Base-by-base conservation (phyloP, 1,140 invertebrate genomes). In the Hylyphantes graminicola region DNA sequence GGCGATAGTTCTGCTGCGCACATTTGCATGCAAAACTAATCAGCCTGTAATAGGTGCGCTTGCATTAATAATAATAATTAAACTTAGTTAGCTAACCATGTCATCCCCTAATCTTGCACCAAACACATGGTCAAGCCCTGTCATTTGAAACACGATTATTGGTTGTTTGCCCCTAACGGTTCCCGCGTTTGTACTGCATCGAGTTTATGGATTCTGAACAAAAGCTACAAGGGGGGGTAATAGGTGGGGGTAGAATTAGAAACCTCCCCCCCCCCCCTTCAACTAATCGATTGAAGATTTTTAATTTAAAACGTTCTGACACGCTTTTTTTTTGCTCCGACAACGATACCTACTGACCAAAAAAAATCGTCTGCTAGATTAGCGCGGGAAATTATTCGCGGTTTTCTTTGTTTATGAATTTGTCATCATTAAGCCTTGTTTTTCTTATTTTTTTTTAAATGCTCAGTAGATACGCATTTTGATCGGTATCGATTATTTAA, bases 401-500 rank as follows among this genome's bases (percentile, higher is more conserved):
- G 63, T 73, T 81, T 63, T 74, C 59, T 73, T 81, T 81, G 79
- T 83, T 83, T 83, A 59, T 65, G 53, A 83, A 83, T 75, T 83
- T 83, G 59, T 83, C 72, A 83, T 83, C 80, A 83, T 83, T 83
- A 83, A 83, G 80, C 80, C 80, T 83, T 67, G 53, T 83, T 73
- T 72, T 64, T 55, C 70, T 83, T 83, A 74, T 83, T 72, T 64
- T 55, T n/a, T 83, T 83, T 83, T 83, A 74, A 83, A 65, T 83
- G 80, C 80, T 83, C 70, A 75, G 70, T 63, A 83, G 80, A 83
- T 83, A 83, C 80, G 80, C 80, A 83, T 83, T 83, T 83, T 83
- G 80, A 83, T 83, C 80, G 72, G 80, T 83, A 83, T 83, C 80
- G 80, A 83, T 83, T 83, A 83, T 83, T 83, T 83, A 83, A 83